These are phyloP conservation scores for Drosophila nigromelanica DNA, from an alignment of 1,140 invertebrate species.

Conservation along the genomic window DNA sequence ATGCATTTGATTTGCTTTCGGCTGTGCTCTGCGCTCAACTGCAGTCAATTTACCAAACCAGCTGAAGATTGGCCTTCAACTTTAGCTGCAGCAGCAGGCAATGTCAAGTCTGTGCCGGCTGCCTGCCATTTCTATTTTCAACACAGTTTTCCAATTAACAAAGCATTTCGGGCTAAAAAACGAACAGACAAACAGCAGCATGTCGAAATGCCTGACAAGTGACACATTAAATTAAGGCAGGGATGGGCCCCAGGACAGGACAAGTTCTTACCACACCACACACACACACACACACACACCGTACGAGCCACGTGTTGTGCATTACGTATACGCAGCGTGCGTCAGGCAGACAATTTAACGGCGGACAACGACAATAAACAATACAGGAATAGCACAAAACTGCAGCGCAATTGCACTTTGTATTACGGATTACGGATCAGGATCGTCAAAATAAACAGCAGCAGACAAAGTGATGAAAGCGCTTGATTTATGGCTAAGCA, in stretches of 20 bases:
- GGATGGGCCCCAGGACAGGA: not conserved
- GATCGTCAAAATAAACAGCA: conserved; percentile 60
- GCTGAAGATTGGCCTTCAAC: conserved; percentile 64
- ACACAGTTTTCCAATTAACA: conserved; percentile 67
- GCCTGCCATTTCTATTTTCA: conserved; percentile 57
- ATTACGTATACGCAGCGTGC: conserved; percentile 53
- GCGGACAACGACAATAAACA: conserved; percentile 23
- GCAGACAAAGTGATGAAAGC: conserved; percentile 65
- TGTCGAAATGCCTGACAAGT: conserved; percentile 69
- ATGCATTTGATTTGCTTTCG: conserved; percentile 63
- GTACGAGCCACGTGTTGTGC: conserved; percentile 51
- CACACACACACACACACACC: not conserved
- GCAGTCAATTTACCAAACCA: not conserved
- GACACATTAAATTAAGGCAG: conserved; percentile 63
- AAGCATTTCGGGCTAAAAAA: conserved; percentile 45
- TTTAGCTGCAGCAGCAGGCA: conserved; percentile 48
- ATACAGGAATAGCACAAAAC: conserved; percentile 29
- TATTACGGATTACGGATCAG: conserved; percentile 26
- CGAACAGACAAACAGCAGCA: conserved; percentile 17
- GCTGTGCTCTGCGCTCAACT: conserved; percentile 2
- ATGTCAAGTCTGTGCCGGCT: conserved; percentile 53
- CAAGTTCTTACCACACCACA: not conserved
- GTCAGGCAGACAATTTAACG: conserved; percentile 40
- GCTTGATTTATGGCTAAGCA: conserved; percentile 72
- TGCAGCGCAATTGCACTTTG: conserved; percentile 65